These are phyloP conservation scores for Epizoanthus scotinus DNA, from an alignment of 92 coral and sea anemone species.

Conservation along the genomic window DNA sequence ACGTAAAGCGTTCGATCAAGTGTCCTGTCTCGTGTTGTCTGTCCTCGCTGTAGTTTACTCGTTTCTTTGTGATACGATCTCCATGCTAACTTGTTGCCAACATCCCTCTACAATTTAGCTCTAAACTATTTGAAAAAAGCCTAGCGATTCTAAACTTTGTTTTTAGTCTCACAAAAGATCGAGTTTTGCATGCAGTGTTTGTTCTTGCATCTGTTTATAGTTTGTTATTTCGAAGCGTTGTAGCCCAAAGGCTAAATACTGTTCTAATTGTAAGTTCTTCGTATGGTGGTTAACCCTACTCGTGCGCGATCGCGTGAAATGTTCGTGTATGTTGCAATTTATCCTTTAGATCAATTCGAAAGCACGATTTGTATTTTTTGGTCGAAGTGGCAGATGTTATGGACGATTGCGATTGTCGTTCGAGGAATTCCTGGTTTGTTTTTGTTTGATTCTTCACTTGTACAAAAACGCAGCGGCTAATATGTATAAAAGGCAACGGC, in stretches of 20 bases:
- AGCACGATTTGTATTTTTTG: background rate
- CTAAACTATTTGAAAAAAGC: slow-evolving; percentile 6
- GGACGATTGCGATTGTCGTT: slow-evolving; percentile 13
- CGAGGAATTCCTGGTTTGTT: slow-evolving; percentile 9
- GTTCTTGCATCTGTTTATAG: background rate
- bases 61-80: slow-evolving; percentile 1
- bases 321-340: background rate
- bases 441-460: background rate
- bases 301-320: background rate
- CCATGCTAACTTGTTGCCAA: background rate
- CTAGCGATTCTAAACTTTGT: background rate
- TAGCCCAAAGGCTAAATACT: too few species aligned
- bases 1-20: background rate
- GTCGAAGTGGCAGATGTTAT: background rate
- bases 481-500: too few species aligned
- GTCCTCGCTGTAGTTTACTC: slow-evolving; percentile 16
- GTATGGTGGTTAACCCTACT: background rate
- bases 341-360: background rate
- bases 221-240: too few species aligned
- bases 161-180: slow-evolving; percentile 4
- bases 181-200: background rate
- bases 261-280: background rate
- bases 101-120: slow-evolving; percentile 1
- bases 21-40: background rate
- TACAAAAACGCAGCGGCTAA: too few species aligned